Evolutionary conservation across 2,797 vertebrate genomes (phyloP), one percentile per base, ranked within the genome.

Genomic region (Xenops minutus): DNA sequence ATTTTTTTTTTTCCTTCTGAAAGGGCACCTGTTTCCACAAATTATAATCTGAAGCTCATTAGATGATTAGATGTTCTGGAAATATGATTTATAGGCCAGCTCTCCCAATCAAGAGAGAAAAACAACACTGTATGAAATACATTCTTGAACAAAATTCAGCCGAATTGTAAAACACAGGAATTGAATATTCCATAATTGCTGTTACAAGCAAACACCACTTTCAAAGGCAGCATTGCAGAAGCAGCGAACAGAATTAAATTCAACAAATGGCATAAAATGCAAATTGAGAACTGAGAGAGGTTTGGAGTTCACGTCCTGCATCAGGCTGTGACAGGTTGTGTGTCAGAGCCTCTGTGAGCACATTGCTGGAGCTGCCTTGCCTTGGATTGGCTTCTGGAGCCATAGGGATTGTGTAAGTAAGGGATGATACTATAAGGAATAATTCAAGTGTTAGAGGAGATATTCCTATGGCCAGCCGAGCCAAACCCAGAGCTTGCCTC

Each of bases 21-120:
- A 88, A 89, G 87, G 76, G 85, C 87, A 88, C 49, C 46, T 94
- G 59, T 91, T 95, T 89, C 85, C 37, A 92, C 61, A 68, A 74
- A 91, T 83, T 88, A 91, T 75, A 74, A 91, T 78, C 30, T 92
- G 41, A 85, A 85, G 62, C 90, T 95, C 85, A 91, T 91, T 85
- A 87, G 63, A 77, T 92, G 80, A 94, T 77, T 90, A 93, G 68
- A 89, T 74, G 75, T 74, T 94, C 88, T 92, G 49, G 43, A 91
- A 96, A 74, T 83, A 80, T 22, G 49, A 89, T 93, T 91, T 91
- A 80, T 71, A 83, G 52, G 78, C 61, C 61, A 84, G 29, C 80
- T 85, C 59, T 89, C 64, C 74, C 61, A 91, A 92, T 92, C 91
- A 94, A 85, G 89, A 87, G 71, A 76, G 63, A 79, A 91, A 91